Evolutionary conservation across 2,113 vertebrate species (phyloP).

Genomic region (Menidia beryllina): DNA sequence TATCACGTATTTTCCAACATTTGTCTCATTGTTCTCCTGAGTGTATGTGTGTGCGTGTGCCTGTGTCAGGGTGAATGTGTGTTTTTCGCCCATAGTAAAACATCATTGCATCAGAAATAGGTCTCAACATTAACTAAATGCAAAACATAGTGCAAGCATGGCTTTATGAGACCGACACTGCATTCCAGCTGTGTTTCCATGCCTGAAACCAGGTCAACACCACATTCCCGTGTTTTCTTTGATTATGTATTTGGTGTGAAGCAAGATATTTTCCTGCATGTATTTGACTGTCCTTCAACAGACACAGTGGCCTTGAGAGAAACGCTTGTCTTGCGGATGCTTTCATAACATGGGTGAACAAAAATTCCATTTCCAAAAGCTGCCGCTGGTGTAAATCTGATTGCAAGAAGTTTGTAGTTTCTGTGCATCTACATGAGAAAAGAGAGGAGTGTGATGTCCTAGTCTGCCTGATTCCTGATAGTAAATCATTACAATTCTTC

Average conservation of each 20-base stretch:
- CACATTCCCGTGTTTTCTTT: constrained; percentile 34
- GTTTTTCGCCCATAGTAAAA: neutral
- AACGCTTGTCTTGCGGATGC: constrained; percentile 6
- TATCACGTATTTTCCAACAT: constrained; percentile 79
- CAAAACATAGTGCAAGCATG: constrained; percentile 6
- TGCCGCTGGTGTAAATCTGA: neutral
- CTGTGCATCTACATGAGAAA: constrained; percentile 20
- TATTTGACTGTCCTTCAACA: constrained; percentile 35
- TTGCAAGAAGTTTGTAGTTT: constrained; percentile 2
- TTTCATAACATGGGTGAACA: neutral
- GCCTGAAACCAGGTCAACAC: no score
- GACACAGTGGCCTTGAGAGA: neutral
- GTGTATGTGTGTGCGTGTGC: constrained; percentile 7
- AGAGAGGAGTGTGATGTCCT: constrained; percentile 23
- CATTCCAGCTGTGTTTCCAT: no score
- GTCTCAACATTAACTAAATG: constrained; percentile 12
- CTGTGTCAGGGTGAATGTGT: neutral
- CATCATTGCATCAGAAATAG: constrained; percentile 39
- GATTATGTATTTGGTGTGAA: neutral
- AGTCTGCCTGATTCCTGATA: constrained; percentile 19
- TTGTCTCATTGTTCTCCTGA: constrained; percentile 72
- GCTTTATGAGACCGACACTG: no score
- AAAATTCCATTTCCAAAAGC: constrained; percentile 3
- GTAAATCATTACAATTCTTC: constrained; percentile 38
- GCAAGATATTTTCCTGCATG: neutral